A percentile compares a stretch with the other conserved stretches of the same genome.
These are phyloP conservation scores for Bombus confusus DNA, from an alignment of 1,140 invertebrate species.

Conservation along the genomic window DNA sequence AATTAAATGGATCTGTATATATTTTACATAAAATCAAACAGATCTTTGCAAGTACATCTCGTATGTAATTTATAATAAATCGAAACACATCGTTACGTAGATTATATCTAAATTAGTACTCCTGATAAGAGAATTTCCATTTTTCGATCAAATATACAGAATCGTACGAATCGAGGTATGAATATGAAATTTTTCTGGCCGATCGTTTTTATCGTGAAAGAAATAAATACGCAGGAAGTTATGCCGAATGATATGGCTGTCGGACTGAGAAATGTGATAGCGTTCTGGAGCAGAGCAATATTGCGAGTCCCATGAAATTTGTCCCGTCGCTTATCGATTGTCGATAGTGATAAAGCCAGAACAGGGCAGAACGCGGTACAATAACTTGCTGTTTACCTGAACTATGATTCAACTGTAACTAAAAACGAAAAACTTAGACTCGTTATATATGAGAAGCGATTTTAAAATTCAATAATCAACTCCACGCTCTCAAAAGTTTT, in stretches of 20 bases:
- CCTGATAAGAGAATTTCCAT: too few species aligned
- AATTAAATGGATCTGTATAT: too few species aligned
- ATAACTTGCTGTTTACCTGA: slow-evolving; percentile 15
- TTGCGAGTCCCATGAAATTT: slow-evolving; percentile 44
- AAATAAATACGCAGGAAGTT: slow-evolving; percentile 37
- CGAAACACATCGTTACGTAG: too few species aligned
- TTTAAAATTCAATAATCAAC: too few species aligned
- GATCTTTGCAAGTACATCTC: too few species aligned
- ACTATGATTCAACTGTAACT: not conserved
- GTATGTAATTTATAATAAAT: too few species aligned
- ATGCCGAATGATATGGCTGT: slow-evolving; percentile 44
- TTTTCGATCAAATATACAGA: not conserved
- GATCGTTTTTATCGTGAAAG: not conserved
- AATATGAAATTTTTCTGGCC: not conserved
- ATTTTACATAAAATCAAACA: too few species aligned
- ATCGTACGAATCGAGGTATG: not conserved
- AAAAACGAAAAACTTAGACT: not conserved
- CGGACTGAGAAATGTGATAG: slow-evolving; percentile 50
- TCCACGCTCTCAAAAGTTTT: not conserved
- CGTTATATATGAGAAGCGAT: not conserved
- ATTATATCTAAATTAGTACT: not conserved
- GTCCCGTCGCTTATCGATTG: slow-evolving; percentile 54
- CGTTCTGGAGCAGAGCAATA: slow-evolving; percentile 30
- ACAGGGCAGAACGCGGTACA: not conserved
- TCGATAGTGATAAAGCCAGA: slow-evolving; percentile 47